These are phyloP conservation scores for Acrossocheilus wenchowensis DNA, from an alignment of 2,797 vertebrate species.

Conservation along the genomic window DNA sequence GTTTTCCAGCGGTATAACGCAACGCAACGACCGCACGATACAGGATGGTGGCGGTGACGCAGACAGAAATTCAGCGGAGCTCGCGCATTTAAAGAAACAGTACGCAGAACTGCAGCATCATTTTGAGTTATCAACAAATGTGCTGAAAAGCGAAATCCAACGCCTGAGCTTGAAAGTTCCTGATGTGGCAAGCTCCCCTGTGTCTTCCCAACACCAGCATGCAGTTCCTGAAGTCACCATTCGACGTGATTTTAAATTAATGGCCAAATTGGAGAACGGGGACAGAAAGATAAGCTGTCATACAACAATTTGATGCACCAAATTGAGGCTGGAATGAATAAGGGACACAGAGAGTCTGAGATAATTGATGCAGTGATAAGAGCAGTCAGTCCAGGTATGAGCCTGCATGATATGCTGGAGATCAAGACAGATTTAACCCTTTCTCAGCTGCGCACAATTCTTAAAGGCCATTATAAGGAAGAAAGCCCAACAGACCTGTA, in stretches of 20 bases:
- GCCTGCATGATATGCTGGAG: background rate
- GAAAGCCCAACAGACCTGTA: constrained; percentile 53
- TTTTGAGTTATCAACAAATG: background rate
- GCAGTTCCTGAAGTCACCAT: background rate
- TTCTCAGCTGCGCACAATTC: constrained; percentile 23
- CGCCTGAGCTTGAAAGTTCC: background rate
- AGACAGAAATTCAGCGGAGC: background rate
- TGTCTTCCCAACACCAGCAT: background rate
- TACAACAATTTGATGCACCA: constrained; percentile 14
- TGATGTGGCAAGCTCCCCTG: background rate
- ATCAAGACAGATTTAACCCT: constrained; percentile 34
- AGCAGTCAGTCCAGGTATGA: constrained; percentile 50
- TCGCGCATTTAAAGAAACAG: background rate
- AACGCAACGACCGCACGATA: background rate
- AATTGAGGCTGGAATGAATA: background rate
- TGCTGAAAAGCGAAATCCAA: background rate
- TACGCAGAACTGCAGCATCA: background rate
- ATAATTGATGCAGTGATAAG: constrained; percentile 15
- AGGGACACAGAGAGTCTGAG: background rate
- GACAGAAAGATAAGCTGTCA: constrained; percentile 1
- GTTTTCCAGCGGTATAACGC: background rate
- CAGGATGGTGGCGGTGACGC: background rate
- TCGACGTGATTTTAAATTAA: background rate
- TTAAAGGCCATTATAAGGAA: constrained; percentile 58
- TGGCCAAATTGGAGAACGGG: background rate